phyloP scores from a whole-genome alignment of 2,888 invertebrate genomes.

The Helleia helle region DNA sequence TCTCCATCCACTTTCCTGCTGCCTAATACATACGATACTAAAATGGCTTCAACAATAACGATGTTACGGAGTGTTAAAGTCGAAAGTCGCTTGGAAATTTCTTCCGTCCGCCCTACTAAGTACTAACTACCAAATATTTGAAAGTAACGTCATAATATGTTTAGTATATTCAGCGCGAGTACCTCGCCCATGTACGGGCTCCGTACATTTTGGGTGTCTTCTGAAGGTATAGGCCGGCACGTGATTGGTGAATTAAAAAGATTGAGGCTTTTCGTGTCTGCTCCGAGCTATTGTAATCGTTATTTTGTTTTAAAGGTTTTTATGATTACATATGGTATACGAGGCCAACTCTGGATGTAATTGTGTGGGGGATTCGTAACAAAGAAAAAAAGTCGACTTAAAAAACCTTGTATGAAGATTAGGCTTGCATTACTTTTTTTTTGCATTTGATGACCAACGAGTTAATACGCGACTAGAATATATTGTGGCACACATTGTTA shows the following conservation, averaged over 20 bases:
- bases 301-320: not conserved
- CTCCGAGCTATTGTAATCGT: not conserved
- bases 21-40: not conserved
- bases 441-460: no score
- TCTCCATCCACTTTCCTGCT: slow-evolving; percentile 15
- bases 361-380: no score
- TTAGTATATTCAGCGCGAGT: slow-evolving; percentile 4
- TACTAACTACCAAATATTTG: slow-evolving; percentile 4
- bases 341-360: no score
- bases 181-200: not conserved
- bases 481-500: no score
- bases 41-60: no score
- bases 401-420: no score
- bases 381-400: no score
- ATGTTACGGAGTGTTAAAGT: not conserved
- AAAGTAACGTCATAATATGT: not conserved
- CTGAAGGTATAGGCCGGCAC: slow-evolving; percentile 15
- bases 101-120: not conserved
- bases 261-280: not conserved
- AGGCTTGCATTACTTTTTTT: no score
- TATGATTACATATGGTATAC: no score
- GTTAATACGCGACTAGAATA: no score
- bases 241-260: slow-evolving; percentile 3
- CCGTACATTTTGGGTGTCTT: slow-evolving; percentile 2
- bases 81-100: not conserved